A percentile compares a stretch with the other conserved stretches of the same genome.
Evolutionary conservation across 1,140 invertebrate species (phyloP).

Genomic region (Drosophila jambulina): DNA sequence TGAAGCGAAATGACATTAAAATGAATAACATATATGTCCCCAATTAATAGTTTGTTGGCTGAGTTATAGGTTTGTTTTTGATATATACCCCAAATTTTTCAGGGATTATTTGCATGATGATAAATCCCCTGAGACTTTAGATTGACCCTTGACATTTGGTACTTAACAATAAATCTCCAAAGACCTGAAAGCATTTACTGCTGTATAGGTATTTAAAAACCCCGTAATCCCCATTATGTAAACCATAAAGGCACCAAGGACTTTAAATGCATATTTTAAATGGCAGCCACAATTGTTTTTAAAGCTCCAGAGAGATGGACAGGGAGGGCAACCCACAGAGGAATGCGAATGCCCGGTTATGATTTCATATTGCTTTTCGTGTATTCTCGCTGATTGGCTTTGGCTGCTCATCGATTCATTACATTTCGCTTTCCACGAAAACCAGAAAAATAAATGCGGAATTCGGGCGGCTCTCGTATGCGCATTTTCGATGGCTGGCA

Average conservation of each 20-base stretch:
- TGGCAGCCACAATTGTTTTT: slow-evolving; percentile 23
- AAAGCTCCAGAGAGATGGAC: background rate
- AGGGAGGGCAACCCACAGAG: background rate
- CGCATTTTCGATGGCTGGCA: slow-evolving; percentile 52
- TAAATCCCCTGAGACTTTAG: background rate
- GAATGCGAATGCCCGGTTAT: slow-evolving; percentile 14
- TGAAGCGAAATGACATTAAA: too few relatives aligned
- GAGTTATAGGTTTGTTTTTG: too few relatives aligned
- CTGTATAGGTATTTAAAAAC: background rate
- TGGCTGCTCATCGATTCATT: slow-evolving; percentile 49
- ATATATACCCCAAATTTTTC: background rate
- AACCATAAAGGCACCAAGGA: background rate
- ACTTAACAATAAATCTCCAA: background rate
- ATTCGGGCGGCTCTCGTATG: slow-evolving; percentile 10
- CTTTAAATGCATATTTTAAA: slow-evolving; percentile 10
- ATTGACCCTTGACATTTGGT: background rate
- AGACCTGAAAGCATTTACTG: background rate
- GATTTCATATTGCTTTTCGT: slow-evolving; percentile 34
- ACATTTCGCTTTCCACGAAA: slow-evolving; percentile 40
- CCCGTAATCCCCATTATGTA: slow-evolving; percentile 2
- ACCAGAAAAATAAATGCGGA: slow-evolving; percentile 37
- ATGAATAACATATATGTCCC: too few relatives aligned
- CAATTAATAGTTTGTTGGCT: too few relatives aligned
- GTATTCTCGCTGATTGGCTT: slow-evolving; percentile 35
- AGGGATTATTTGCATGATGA: background rate